Base-by-base conservation (phyloP, 2,113 vertebrate genomes). In the Bettongia penicillata region DNA sequence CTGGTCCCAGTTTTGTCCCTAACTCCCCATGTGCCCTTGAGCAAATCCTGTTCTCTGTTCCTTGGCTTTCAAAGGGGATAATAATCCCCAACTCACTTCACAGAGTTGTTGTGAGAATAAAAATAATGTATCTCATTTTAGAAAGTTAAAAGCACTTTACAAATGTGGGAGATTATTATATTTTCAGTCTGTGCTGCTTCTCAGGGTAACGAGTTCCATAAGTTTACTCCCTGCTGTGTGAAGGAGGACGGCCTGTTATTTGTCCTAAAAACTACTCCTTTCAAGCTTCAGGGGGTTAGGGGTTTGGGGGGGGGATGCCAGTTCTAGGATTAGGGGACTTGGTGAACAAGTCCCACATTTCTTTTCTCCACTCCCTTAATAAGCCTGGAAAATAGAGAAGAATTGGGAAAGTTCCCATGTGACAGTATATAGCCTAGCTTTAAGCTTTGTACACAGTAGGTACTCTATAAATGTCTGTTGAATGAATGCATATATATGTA, bases 271-370 rank as follows among this genome's bases (percentile, higher is more conserved):
- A 77, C 68, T 77, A 37, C 68, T 6, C 43, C 68, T 77, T 77
- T 77, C 68, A 77, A 77, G 68, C 68, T 77, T 77, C 68, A 77
- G 68, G 68, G 68, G 68, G 68, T 77, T n/a, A 77, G 68, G 37
- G 37, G 77, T 53, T 93, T 93, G 23, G 24, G 37, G 9, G 31
- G 48, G 0, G 43, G 49, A n/a, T 11, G 25, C 31, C 53, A 37
- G 53, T 84, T 93, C 53, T 77, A 51, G 26, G 43, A 43, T 53
- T 77, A 94, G 90, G 94, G 93, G 89, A 91, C 50, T 84, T 24
- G 31, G 12, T 61, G 55, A 37, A 48, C 53, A 3, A 8, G 23
- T 43, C 61, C 37, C 68, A 84, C 68, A 84, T 84, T 84, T 84
- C 84, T 84, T 49, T 24, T 50, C 48, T 95, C 68, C 19, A 0